Evolutionary conservation across 2,113 vertebrate genomes (phyloP).

Genomic region (Leptobrachium leishanense): DNA sequence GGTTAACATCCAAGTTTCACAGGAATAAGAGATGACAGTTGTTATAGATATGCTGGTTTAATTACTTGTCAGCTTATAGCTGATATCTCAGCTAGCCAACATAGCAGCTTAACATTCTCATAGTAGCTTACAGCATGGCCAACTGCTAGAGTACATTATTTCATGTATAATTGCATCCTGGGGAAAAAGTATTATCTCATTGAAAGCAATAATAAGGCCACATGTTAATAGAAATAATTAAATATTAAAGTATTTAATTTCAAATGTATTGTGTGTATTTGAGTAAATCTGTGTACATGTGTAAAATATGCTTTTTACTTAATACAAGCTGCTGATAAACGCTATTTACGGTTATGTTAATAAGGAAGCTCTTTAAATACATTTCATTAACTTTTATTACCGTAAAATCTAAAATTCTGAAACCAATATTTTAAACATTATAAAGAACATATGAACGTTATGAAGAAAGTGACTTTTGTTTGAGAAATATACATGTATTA

Average conservation of each 20-base stretch:
- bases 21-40: constrained; percentile 98
- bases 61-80: constrained; percentile 98
- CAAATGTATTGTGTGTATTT: too few species aligned
- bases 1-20: constrained; percentile 88
- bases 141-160: constrained; percentile 74
- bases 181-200: constrained; percentile 68
- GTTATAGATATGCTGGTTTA: constrained; percentile 95
- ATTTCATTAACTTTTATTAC: too few species aligned
- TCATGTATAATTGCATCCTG: constrained; percentile 69
- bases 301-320: too few species aligned
- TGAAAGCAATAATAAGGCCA: constrained; percentile 23
- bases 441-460: too few species aligned
- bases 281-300: too few species aligned
- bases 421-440: too few species aligned
- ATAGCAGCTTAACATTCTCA: constrained; percentile 90
- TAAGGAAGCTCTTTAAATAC: too few species aligned
- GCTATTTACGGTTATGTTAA: too few species aligned
- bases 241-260: background rate
- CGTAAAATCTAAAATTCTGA: too few species aligned
- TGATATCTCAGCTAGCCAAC: constrained; percentile 90
- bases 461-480: too few species aligned
- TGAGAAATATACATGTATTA: too few species aligned
- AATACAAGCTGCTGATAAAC: too few species aligned
- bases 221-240: background rate
- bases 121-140: constrained; percentile 93